phyloP scores from a whole-genome alignment of 1,140 invertebrate species.

The Leptinotarsa lineolata region DNA sequence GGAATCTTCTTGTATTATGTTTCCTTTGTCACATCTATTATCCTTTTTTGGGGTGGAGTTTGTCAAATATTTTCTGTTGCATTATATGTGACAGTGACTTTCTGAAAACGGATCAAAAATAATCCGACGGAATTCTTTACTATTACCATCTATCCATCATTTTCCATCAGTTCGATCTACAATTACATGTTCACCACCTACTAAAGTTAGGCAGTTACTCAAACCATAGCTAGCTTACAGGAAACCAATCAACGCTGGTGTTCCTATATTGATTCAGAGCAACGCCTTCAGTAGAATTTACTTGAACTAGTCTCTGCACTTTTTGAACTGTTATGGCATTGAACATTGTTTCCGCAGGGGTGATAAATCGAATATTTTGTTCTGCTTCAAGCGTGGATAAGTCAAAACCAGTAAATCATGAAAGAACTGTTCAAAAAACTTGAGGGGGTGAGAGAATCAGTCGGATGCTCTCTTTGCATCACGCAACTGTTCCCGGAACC shows the following conservation, averaged over 20 bases:
- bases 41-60: too few relatives aligned
- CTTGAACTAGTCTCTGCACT: too few relatives aligned
- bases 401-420: constrained; percentile 3
- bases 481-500: background rate
- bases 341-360: background rate
- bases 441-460: background rate
- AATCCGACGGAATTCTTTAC: too few relatives aligned
- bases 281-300: too few relatives aligned
- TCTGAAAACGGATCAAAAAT: too few relatives aligned
- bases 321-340: background rate
- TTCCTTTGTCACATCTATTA: too few relatives aligned
- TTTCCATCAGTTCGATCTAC: too few relatives aligned
- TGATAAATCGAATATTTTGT: background rate
- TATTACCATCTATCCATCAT: too few relatives aligned
- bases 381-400: constrained; percentile 17
- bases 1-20: too few relatives aligned
- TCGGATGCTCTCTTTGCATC: background rate
- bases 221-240: background rate
- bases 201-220: background rate
- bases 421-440: background rate
- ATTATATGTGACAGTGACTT: too few relatives aligned
- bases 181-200: too few relatives aligned
- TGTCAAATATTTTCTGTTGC: too few relatives aligned
- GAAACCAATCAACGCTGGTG: background rate
- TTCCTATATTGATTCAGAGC: background rate